phyloP scores from a whole-genome alignment of 2,113 vertebrate genomes.

The Tetrao urogallus region DNA sequence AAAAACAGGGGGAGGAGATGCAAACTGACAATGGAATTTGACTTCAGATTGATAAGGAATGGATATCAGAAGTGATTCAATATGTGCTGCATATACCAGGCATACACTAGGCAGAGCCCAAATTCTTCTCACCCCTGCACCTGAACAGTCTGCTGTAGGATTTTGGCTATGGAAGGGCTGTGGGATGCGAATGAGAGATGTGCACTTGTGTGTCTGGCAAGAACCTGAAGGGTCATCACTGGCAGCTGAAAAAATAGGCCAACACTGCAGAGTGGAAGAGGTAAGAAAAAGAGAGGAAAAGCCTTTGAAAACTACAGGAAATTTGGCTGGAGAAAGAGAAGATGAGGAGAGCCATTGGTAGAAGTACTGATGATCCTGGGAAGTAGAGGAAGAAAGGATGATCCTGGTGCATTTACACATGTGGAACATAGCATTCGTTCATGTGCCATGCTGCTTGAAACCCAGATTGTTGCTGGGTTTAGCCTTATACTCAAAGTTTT shows the following conservation, averaged over 20 bases:
- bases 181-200: neutral
- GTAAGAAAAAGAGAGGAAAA: neutral
- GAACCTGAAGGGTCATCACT: neutral
- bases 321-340: neutral
- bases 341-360: neutral
- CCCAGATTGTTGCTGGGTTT: neutral
- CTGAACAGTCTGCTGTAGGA: neutral
- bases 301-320: neutral
- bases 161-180: neutral
- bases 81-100: accelerated
- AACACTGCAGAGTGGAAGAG: neutral
- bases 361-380: neutral
- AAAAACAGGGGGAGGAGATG: neutral
- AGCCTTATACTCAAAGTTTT: neutral
- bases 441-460: neutral
- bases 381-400: neutral
- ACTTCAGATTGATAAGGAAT: neutral
- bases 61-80: neutral
- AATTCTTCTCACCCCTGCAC: neutral
- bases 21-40: neutral
- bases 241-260: neutral
- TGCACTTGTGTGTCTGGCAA: neutral
- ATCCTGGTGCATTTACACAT: neutral
- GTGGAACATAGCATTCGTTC: neutral
- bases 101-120: neutral